Evolutionary conservation across 2,888 invertebrate genomes (phyloP), one percentile per base, ranked within the genome.

Genomic region (Chrysodeixis includens): DNA sequence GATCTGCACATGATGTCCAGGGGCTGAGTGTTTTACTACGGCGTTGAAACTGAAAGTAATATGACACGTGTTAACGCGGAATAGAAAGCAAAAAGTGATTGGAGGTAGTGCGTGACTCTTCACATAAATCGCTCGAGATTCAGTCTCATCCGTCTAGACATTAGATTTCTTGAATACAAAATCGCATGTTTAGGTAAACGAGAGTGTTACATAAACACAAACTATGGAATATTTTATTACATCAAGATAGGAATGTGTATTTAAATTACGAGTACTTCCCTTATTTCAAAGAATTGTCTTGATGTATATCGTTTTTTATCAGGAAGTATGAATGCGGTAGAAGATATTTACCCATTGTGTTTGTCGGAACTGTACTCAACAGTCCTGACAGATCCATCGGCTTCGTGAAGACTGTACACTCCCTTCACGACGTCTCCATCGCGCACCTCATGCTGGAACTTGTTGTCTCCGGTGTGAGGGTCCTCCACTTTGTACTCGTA

Each of bases 381-480:
- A 69, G 95, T 96, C 76, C 96, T 93, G 66, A 96, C 85, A 62
- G 96, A 96, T 30, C 96, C 96, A 73, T 96, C 96, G 66, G 96
- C 93, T 80, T 96, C 96, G 63, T 95, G 95, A 46, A 96, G 88
- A 56, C 95, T 94, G 85, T 97, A 97, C 55, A 96, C 96, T 44
- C 97, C 97, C 85, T 96, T 96, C 58, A 97, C 97, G 16, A 93
- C 95, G 78, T 96, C 96, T 8, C 97, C 97, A 90, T 96, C 96
- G 16, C 95, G 93, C 73, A 91, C 87, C 86, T 96, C 96, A 63
- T 95, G 92, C 78, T 96, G 96, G 88, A 93, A 96, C 87, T 96
- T 96, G 81, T 96, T 95, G 87, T 96, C 96, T 52, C 96, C 96
- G 44, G 96, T 96, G 73, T 96, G 96, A 26, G 95, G 95, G 70